A percentile compares a stretch with the other conserved stretches of the same genome.
Evolutionary conservation across 2,888 invertebrate species (phyloP).

Genomic region (Holacanthella duospinosa): DNA sequence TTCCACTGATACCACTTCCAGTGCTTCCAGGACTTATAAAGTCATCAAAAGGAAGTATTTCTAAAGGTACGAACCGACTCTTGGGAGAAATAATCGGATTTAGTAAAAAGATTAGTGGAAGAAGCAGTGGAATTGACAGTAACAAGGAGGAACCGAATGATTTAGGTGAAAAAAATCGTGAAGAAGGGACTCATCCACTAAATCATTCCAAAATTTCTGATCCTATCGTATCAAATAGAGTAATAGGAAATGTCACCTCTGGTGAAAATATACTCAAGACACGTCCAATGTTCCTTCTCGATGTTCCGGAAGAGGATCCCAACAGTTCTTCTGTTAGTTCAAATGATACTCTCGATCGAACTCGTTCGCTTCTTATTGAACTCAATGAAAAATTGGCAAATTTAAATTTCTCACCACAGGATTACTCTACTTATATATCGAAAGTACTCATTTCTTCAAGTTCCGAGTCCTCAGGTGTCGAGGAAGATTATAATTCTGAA

Average conservation of each 20-base stretch:
- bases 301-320: not conserved
- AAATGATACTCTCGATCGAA: conserved; percentile 26
- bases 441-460: conserved; percentile 32
- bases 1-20: conserved; percentile 29
- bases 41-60: not conserved
- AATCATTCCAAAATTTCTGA: not conserved
- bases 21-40: conserved; percentile 7
- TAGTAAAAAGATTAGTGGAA: not conserved
- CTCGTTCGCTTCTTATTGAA: conserved; percentile 30
- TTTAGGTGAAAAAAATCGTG: not conserved
- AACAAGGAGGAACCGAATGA: not conserved
- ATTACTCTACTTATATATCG: conserved; percentile 30
- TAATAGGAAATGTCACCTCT: not conserved
- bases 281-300: not conserved
- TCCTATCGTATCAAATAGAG: not conserved
- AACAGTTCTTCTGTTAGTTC: conserved; percentile 13
- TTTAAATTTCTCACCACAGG: conserved; percentile 20
- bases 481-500: conserved; percentile 37
- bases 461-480: conserved; percentile 34
- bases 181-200: not conserved
- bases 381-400: conserved; percentile 35
- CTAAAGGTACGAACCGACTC: not conserved
- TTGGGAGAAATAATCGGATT: not conserved
- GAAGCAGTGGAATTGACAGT: not conserved
- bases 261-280: not conserved